Evolutionary conservation across 2,888 invertebrate genomes (phyloP), one percentile per base, ranked within the genome.

Genomic region (Ennomos fuscantarius): DNA sequence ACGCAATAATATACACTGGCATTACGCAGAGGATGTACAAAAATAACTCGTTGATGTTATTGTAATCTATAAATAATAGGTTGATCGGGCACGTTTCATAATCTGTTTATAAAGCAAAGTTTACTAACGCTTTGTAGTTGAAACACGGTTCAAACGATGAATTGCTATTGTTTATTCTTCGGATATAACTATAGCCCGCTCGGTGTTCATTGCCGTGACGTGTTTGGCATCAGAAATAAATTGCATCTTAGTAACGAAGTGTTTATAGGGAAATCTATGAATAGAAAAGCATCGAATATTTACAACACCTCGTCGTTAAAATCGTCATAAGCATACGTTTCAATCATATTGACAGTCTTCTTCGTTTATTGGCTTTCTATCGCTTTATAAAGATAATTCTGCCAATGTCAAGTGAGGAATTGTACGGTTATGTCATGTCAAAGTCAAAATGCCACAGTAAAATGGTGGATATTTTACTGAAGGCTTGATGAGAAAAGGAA

Each of bases 121-220:
- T 46, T 12, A 37, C 36, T n/a, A 8, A 40, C 43, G 52, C 13
- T 48, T 52, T 40, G 40, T 43, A 52, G 33, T 49, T 49, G 45
- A 49, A 54, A 50, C 45, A 43, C 12, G 12, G 49, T 42, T 58
- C 33, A 50, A 46, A 53, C 40, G 36, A 34, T 47, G 40, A 52
- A 52, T 48, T 42, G 57, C 39, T 42, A 57, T 49, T 59, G 50
- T 60, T 60, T 60, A 60, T 54, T 50, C 12, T 41, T 47, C 37
- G 40, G 43, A 40, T 48, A 13, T 60, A 54, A 54, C 50, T 50
- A 47, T 55, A 60, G 50, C 37, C 6, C 5, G 31, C 33, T 34
- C 41, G 36, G 46, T 50, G 48, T 53, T 53, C 40, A 54, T 46
- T 32, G 8, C 11, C 12, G 37, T 51, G 50, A 51, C 55, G 59